These are phyloP conservation scores for Odontocolon sp. DNA, from an alignment of 2,888 invertebrate genomes.

Conservation along the genomic window DNA sequence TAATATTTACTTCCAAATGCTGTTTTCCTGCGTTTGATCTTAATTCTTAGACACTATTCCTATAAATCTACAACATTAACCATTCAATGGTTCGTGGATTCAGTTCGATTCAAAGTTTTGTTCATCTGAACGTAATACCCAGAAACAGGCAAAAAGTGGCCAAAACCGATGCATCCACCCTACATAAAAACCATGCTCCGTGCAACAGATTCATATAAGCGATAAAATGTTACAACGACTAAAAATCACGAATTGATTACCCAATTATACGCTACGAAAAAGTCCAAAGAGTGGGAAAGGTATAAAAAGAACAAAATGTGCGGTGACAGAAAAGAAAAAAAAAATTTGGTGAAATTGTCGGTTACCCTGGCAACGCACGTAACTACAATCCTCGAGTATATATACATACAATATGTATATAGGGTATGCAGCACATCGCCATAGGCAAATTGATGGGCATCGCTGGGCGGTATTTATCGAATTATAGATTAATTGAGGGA, in stretches of 20 bases:
- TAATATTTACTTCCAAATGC: too few relatives aligned
- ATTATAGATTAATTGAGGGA: slow-evolving; percentile 72
- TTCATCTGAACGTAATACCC: too few relatives aligned
- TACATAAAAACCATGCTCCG: background rate
- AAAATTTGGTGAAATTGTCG: slow-evolving; percentile 25
- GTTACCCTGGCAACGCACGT: slow-evolving; percentile 28
- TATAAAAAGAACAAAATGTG: background rate
- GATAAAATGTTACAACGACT: background rate
- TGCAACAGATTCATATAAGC: background rate
- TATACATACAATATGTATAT: slow-evolving; percentile 3
- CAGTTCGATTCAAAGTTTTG: too few relatives aligned
- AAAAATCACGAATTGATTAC: background rate
- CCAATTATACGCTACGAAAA: background rate
- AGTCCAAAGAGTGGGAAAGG: background rate
- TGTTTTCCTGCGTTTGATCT: too few relatives aligned
- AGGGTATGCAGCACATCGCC: slow-evolving; percentile 33
- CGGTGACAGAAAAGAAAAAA: background rate
- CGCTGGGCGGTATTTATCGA: slow-evolving; percentile 69
- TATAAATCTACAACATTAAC: too few relatives aligned
- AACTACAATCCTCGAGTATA: background rate
- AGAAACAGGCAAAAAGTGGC: too few relatives aligned
- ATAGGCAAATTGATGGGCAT: slow-evolving; percentile 64
- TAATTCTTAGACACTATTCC: too few relatives aligned
- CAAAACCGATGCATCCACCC: too few relatives aligned
- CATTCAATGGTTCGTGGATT: too few relatives aligned